A percentile compares a stretch with the other conserved stretches of the same genome.
These are phyloP conservation scores for Cremastinae sp. DNA, from an alignment of 2,888 invertebrate genomes.

Conservation along the genomic window DNA sequence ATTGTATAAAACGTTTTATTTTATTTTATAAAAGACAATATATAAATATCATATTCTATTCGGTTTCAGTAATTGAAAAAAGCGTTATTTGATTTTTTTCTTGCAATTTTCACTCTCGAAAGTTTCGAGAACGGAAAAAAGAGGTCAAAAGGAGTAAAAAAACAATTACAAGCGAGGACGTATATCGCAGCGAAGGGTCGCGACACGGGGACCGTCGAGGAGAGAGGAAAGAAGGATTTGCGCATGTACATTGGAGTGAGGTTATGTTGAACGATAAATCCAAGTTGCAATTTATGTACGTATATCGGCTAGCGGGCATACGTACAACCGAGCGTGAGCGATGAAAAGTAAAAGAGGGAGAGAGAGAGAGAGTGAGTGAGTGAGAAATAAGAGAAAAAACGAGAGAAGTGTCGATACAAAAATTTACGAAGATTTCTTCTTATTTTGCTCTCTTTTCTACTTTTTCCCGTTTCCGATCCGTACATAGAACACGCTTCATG, in stretches of 20 bases:
- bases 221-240: conserved; percentile 32
- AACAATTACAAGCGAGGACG: too few species aligned
- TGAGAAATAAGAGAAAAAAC: conserved; percentile 6
- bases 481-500: neutral
- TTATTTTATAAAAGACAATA: too few species aligned
- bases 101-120: too few species aligned
- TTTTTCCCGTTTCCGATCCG: conserved; percentile 5
- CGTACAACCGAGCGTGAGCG: conserved; percentile 12
- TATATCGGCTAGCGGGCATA: neutral
- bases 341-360: neutral
- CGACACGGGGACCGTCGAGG: conserved; percentile 27
- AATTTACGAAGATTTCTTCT: conserved; percentile 52
- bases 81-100: too few species aligned
- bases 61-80: too few species aligned
- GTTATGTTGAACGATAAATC: conserved; percentile 47
- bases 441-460: conserved; percentile 11
- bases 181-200: neutral
- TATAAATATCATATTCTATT: too few species aligned
- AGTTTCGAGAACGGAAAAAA: too few species aligned
- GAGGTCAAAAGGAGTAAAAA: too few species aligned
- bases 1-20: too few species aligned
- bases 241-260: conserved; percentile 21
- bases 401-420: conserved; percentile 48
- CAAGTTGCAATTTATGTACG: conserved; percentile 31
- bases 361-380: too few species aligned